Evolutionary conservation across 2,113 vertebrate species (phyloP), one percentile per base, ranked within the genome.

Genomic region (Galbula dea): DNA sequence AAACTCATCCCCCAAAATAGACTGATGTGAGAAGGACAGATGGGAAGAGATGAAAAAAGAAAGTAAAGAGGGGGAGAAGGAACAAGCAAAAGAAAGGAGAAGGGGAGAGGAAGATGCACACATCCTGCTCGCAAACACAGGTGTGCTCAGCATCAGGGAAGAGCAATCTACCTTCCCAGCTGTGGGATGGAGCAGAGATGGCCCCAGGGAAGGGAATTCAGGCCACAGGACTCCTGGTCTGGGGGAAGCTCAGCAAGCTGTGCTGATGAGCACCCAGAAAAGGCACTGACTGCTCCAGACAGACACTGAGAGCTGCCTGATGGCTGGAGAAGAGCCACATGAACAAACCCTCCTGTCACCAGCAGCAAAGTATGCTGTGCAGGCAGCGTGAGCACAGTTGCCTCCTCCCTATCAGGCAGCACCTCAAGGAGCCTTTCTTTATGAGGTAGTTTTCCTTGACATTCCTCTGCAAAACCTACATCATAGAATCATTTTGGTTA

Each of bases 1-100:
- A 86, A 95, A 86, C 92, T 93, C 65, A 39, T 36, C 93, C 90
- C 83, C 74, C 2, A 4, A 91, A 96, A 96, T 96, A 96, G 88
- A 90, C 88, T 19, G 68, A 91, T 39, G 93, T 88, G 96, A 89
- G 94, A 95, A 24, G 92, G 90, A 96, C 92, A 96, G 96, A 96
- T 96, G 94, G 93, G 24, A 83, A 76, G 52, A 88, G 76, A 74
- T 20, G 9, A 88, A 95, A 96, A 96, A 96, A 58, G 96, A 93
- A 96, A 94, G 92, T 5, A 67, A 83, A 94, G 96, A 90, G 83
- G 76, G 86, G 92, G 90, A 94, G 87, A 86, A 81, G 58, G 52
- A 90, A 32, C 2, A 7, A 95, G 80, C n/a, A 39, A 54, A 91
- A 80, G 77, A 80, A 90, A 95, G 36, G 76, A 57, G 67, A 89